phyloP scores from a whole-genome alignment of 2,797 vertebrate genomes.

The Chaetophractus vellerosus region DNA sequence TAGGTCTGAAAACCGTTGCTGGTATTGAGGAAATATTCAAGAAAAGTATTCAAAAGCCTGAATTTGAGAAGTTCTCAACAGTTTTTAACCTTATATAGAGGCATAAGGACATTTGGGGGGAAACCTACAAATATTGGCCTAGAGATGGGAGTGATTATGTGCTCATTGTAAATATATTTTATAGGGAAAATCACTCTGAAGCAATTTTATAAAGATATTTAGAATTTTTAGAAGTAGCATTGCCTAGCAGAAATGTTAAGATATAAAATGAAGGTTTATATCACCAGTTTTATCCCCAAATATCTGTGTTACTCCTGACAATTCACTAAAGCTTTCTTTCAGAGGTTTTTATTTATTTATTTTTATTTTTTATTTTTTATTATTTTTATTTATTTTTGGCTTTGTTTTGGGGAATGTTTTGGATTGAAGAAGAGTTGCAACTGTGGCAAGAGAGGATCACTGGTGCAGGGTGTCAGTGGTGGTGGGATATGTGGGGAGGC shows the following conservation, averaged over 20 bases:
- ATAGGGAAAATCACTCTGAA: neutral
- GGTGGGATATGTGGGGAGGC: too few species aligned
- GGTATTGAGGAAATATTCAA: neutral
- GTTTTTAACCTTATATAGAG: neutral
- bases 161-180: neutral
- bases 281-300: neutral
- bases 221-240: neutral
- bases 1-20: constrained; percentile 1
- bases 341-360: neutral
- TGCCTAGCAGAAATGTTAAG: neutral
- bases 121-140: neutral
- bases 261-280: neutral
- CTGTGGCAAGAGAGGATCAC: too few species aligned
- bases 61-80: neutral
- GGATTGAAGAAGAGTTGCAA: too few species aligned
- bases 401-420: too few species aligned
- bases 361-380: too few species aligned
- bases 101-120: neutral
- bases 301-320: neutral
- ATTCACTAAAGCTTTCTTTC: neutral
- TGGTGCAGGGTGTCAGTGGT: too few species aligned
- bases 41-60: neutral
- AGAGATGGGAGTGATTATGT: neutral
- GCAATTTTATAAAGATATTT: constrained; percentile 15
- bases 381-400: too few species aligned